Evolutionary conservation across 2,888 invertebrate species (phyloP), one percentile per base, ranked within the genome.

Genomic region (Pegoplata infirma): DNA sequence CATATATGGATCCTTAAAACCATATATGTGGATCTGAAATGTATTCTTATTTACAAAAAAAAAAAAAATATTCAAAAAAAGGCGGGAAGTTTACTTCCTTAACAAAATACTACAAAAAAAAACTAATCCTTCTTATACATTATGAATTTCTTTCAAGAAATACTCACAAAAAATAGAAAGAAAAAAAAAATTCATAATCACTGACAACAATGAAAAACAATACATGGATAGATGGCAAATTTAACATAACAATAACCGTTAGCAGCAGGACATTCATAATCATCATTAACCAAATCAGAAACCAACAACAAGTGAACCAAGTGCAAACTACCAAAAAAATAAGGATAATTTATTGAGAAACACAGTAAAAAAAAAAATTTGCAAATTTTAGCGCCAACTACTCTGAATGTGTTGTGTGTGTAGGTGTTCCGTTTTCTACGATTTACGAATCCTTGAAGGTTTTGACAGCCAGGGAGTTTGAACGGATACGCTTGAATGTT

Each of bases 41-140:
- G 49, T 55, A 7, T 68, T 2, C 6, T 5, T 51, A 5, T 12
- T 23, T 7, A 51, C 5, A 6, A 40, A 1, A 14, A 3, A 23
- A 17, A 7, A 14, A 36, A 71, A 71, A 77, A 72, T 63, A 67
- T 75, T 75, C 79, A 36, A 71, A 71, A 77, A 72, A 67, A 67
- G 79, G 79, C 79, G 79, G 79, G 76, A 79, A 79, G 71, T 76
- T 75, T 67, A 79, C 76, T 67, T 79, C 76, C 76, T 76, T 63
- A 69, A 61, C 51, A 56, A 76, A 74, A 58, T 56, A 47, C n/a
- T 49, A 1, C 12, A 16, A 40, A 36, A 28, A 56, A 56, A 56
- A 32, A 14, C 25, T 79, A 71, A 79, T 79, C 75, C 79, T 75
- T 74, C 36, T 49, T 40, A 59, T 32, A 64, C 47, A 74, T 55